A percentile compares a stretch with the other conserved stretches of the same genome.
These are phyloP conservation scores for Erebia aethiops DNA, from an alignment of 2,888 invertebrate genomes.

Conservation along the genomic window DNA sequence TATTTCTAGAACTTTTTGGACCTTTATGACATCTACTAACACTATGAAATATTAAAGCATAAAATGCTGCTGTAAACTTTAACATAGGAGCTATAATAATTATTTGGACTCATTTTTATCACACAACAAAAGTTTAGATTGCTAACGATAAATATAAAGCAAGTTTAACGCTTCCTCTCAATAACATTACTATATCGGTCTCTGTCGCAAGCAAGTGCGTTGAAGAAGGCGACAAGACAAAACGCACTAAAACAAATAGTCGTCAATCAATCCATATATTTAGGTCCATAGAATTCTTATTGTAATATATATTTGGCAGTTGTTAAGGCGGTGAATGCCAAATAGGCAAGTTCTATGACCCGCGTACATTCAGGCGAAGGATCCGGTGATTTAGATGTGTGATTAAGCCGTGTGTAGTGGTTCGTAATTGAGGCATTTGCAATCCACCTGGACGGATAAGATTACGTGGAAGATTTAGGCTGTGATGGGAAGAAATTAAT, in stretches of 20 bases:
- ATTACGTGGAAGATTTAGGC: conserved; percentile 32
- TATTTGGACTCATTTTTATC: not conserved
- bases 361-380: conserved; percentile 43
- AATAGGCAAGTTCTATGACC: conserved; percentile 78
- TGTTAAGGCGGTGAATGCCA: conserved; percentile 70
- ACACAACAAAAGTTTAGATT: not conserved
- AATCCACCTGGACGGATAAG: conserved; percentile 35
- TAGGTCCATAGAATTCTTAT: conserved; percentile 69
- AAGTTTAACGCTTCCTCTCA: not conserved
- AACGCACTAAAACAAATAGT: conserved; percentile 6
- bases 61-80: no score
- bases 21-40: not conserved
- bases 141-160: not conserved
- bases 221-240: not conserved
- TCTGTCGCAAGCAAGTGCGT: not conserved
- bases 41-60: no score
- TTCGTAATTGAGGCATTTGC: conserved; percentile 39
- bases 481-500: conserved; percentile 13
- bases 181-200: not conserved
- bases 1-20: not conserved
- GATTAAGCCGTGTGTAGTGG: conserved; percentile 45
- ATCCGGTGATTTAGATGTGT: conserved; percentile 42
- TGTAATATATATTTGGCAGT: conserved; percentile 79
- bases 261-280: conserved; percentile 34
- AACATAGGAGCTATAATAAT: not conserved